Base-by-base conservation (phyloP, 2,113 vertebrate genomes). In the Porphyrio hochstetteri region DNA sequence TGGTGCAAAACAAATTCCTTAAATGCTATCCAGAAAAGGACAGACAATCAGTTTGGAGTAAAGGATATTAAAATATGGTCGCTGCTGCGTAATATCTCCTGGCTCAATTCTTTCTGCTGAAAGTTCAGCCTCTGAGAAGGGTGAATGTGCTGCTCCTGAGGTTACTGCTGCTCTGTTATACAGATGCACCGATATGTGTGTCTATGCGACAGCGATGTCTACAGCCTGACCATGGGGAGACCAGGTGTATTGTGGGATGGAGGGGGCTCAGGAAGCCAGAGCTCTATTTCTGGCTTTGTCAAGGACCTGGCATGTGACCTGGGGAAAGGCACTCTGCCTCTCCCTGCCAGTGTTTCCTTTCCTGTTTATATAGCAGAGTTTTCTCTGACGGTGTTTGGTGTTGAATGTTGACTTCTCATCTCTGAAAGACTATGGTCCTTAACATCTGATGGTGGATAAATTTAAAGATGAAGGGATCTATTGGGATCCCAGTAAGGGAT, bases 241-340 rank as follows among this genome's bases (percentile, higher is more conserved):
- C 90, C 90, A 88, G 88, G 93, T 94, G 94, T 90, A 82, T 56
- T 0, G 6, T 12, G 52, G 67, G 42, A 56, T 33, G 65, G 29
- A 71, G n/a, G 42, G 61, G 69, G 55, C 83, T 96, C 90, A 86
- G 95, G 96, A 97, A 97, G 84, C 63, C 36, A 6, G 19, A 36
- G 59, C 14, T 65, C 88, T 97, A 92, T 96, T 97, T 84, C 90
- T 97, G 92, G 57, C 88, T 69, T n/a, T 40, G 44, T 64, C 76
- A 60, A 56, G 90, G 88, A 71, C 91, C 86, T 88, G 79, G 79
- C 0, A 0, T 70, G 64, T 93, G 95, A 94, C 87, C 86, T 91
- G 88, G 90, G 90, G 86, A 92, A 94, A 88, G 52, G 59, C 95
- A 35, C 86, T 95, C 50, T 60, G 80, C 53, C 53, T 92, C 57